Conservation (phyloP, 2,888 invertebrate genomes). For the Acleris holmiana region DNA sequence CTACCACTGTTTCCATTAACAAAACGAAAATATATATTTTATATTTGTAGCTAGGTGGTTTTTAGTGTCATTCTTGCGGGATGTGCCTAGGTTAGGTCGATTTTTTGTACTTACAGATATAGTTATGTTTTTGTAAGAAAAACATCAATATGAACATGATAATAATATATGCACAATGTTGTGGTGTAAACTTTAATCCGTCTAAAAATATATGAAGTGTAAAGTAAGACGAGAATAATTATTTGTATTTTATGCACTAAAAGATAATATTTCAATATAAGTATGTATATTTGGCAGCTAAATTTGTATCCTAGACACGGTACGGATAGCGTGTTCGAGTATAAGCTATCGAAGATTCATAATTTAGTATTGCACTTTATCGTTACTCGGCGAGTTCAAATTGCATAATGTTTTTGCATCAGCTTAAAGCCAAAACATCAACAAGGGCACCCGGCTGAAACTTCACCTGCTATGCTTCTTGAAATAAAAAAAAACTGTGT, state of each 20-base stretch:
- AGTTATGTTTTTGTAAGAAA: neutral
- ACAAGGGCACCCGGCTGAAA: neutral
- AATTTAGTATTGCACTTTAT: conserved; percentile 35
- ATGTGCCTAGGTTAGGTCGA: too few species aligned
- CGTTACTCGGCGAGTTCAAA: conserved; percentile 25
- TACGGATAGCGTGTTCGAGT: conserved; percentile 15
- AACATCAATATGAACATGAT: conserved; percentile 2
- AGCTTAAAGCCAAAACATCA: conserved; percentile 7
- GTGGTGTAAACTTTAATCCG: conserved; percentile 15
- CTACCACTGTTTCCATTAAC: too few species aligned
- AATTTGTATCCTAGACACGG: conserved; percentile 18
- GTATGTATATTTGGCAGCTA: conserved; percentile 34
- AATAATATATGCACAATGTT: neutral
- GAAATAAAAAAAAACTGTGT: too few species aligned
- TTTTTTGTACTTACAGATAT: neutral
- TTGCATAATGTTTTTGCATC: conserved; percentile 17
- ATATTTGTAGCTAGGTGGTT: too few species aligned
- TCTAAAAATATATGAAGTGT: conserved; percentile 26
- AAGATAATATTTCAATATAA: conserved; percentile 12
- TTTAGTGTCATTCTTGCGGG: too few species aligned
- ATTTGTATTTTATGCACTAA: conserved; percentile 7
- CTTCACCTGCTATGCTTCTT: neutral
- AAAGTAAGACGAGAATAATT: conserved; percentile 22
- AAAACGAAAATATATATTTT: too few species aligned
- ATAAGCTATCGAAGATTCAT: conserved; percentile 21